Evolutionary conservation across 2,888 invertebrate species (phyloP).

Genomic region (Caenorhabditis sp.): DNA sequence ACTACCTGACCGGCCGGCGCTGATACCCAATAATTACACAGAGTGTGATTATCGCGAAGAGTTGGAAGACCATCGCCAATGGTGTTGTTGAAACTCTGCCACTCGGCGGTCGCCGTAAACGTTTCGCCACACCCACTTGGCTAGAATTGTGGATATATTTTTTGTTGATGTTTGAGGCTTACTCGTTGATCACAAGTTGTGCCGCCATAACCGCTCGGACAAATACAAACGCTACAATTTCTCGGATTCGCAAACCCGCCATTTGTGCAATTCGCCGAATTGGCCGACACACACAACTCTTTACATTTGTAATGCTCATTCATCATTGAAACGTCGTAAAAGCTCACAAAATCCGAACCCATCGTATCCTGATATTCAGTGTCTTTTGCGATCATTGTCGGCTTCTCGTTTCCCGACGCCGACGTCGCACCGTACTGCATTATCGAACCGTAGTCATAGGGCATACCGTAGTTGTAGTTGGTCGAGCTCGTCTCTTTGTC

Average conservation of each 20-base stretch:
- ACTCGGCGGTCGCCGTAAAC: constrained; percentile 27
- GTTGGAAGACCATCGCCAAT: constrained; percentile 35
- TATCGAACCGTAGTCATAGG: constrained; percentile 65
- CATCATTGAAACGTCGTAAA: constrained; percentile 65
- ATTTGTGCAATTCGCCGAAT: constrained; percentile 55
- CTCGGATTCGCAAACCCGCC: constrained; percentile 61
- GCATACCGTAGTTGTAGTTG: constrained; percentile 64
- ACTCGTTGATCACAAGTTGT: constrained; percentile 44
- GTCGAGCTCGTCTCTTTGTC: constrained; percentile 55
- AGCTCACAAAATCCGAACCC: constrained; percentile 58
- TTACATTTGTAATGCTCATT: constrained; percentile 65
- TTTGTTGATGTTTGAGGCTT: background rate
- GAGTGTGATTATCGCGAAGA: constrained; percentile 31
- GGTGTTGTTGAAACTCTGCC: constrained; percentile 24
- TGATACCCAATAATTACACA: constrained; percentile 45
- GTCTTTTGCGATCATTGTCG: constrained; percentile 53
- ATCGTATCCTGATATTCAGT: constrained; percentile 54
- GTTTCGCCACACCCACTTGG: constrained; percentile 43
- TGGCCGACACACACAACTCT: constrained; percentile 32
- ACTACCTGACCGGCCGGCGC: constrained; percentile 47
- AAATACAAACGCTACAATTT: constrained; percentile 57
- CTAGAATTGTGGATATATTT: constrained; percentile 15
- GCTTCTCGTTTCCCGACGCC: constrained; percentile 46
- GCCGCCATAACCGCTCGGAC: constrained; percentile 64
- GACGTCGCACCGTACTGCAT: constrained; percentile 58